phyloP scores from a whole-genome alignment of 2,797 vertebrate species.

The Scyliorhinus canicula region DNA sequence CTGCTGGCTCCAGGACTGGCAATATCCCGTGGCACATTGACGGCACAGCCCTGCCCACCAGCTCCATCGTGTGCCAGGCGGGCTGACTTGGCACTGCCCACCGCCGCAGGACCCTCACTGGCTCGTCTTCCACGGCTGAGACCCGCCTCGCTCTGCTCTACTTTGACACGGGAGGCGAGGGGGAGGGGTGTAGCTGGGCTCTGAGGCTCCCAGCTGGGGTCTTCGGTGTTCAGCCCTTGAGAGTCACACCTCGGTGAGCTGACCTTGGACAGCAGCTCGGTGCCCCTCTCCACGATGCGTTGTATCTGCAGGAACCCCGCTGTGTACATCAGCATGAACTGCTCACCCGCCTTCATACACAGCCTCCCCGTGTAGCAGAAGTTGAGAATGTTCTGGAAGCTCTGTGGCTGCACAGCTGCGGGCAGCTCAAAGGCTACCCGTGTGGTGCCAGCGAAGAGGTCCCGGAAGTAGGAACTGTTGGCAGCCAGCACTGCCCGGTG shows the following conservation, averaged over 20 bases:
- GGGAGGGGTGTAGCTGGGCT: conserved; percentile 68
- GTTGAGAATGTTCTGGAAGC: conserved; percentile 95
- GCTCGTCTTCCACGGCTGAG: conserved; percentile 45
- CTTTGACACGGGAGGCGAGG: conserved; percentile 79
- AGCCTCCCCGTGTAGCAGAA: conserved; percentile 98
- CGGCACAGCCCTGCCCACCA: not conserved
- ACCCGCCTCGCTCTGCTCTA: conserved; percentile 52
- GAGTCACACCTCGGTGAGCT: conserved; percentile 98
- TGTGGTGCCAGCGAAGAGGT: conserved; percentile 90
- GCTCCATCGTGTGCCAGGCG: not conserved
- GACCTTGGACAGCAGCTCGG: conserved; percentile 97
- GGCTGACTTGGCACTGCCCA: conserved; percentile 1
- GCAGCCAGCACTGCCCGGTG: conserved; percentile 92
- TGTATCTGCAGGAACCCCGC: conserved; percentile 98
- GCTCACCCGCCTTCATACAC: conserved; percentile 95
- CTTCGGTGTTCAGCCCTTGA: conserved; percentile 83
- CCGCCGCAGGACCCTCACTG: not conserved
- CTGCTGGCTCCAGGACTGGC: conserved; percentile 88
- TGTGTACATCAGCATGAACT: conserved; percentile 99
- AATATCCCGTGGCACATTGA: conserved; percentile 59
- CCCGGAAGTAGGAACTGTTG: conserved; percentile 95
- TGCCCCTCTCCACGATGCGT: conserved; percentile 93
- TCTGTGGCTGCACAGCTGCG: conserved; percentile 86
- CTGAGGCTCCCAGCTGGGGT: conserved; percentile 83
- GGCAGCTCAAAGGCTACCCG: conserved; percentile 94